Evolutionary conservation across 2,888 invertebrate genomes (phyloP).

Genomic region (Apeira syringaria): DNA sequence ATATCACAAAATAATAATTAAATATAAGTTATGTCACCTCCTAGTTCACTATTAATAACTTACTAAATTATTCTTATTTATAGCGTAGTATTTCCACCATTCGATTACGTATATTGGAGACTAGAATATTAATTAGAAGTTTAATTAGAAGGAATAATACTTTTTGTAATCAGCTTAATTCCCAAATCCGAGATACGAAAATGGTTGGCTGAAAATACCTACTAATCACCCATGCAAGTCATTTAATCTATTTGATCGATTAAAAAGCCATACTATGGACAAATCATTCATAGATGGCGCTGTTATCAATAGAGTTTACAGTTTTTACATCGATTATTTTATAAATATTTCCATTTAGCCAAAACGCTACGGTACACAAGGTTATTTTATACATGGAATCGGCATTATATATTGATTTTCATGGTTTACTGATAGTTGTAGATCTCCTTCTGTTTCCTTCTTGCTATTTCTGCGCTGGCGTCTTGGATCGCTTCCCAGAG

Average conservation of each 20-base stretch:
- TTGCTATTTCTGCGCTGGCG: slow-evolving; percentile 87
- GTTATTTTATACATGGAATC: slow-evolving; percentile 30
- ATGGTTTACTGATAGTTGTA: slow-evolving; percentile 43
- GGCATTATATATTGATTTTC: slow-evolving; percentile 34
- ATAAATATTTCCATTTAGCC: slow-evolving; percentile 3
- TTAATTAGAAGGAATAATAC: slow-evolving; percentile 5
- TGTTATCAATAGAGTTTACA: no score
- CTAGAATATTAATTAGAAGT: neutral
- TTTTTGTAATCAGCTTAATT: no score
- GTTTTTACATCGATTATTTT: neutral
- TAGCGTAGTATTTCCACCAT: slow-evolving; percentile 25
- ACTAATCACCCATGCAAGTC: no score
- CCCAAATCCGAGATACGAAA: no score
- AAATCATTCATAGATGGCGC: no score
- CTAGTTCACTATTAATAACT: slow-evolving; percentile 42
- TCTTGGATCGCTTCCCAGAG: slow-evolving; percentile 92
- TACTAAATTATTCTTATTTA: slow-evolving; percentile 18
- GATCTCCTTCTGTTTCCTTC: slow-evolving; percentile 82
- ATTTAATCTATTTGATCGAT: no score
- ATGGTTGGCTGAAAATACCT: no score
- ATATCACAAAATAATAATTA: slow-evolving; percentile 42
- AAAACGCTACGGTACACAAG: slow-evolving; percentile 43
- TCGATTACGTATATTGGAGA: slow-evolving; percentile 9
- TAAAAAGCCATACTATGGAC: no score
- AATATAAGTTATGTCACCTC: slow-evolving; percentile 58